These are phyloP conservation scores for Scrobipalpa costella DNA, from an alignment of 2,888 invertebrate species.

Conservation along the genomic window DNA sequence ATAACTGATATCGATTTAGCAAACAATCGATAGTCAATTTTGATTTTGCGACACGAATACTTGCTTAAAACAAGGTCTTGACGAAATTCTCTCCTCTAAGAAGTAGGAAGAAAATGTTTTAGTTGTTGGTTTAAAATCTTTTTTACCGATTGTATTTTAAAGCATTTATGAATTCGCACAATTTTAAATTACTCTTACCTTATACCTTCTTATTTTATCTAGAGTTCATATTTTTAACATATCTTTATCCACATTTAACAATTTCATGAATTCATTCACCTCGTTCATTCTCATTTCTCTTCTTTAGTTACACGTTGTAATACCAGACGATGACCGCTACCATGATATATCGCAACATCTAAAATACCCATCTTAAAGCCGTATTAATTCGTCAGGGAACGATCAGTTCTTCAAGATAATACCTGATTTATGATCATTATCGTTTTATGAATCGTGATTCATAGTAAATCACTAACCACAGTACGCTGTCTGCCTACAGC, in stretches of 20 bases:
- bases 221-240: too few relatives aligned
- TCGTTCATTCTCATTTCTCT: too few relatives aligned
- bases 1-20: conserved; percentile 14
- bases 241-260: too few relatives aligned
- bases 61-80: background rate
- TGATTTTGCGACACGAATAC: background rate
- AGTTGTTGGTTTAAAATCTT: background rate
- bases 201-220: too few relatives aligned
- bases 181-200: too few relatives aligned
- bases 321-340: conserved; percentile 1
- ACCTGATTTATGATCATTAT: conserved; percentile 72
- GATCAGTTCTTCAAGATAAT: conserved; percentile 66
- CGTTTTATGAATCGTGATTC: conserved; percentile 67
- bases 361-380: conserved; percentile 37
- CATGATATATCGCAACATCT: conserved; percentile 39
- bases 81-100: background rate
- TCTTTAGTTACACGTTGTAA: background rate
- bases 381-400: conserved; percentile 60
- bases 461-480: conserved; percentile 57
- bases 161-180: background rate
- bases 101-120: too few relatives aligned
- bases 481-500: conserved; percentile 43
- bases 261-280: too few relatives aligned
- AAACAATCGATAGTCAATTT: conserved; percentile 11
- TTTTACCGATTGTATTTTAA: background rate